Evolutionary conservation across 2,888 invertebrate species (phyloP).

Genomic region (Thyatira batis): DNA sequence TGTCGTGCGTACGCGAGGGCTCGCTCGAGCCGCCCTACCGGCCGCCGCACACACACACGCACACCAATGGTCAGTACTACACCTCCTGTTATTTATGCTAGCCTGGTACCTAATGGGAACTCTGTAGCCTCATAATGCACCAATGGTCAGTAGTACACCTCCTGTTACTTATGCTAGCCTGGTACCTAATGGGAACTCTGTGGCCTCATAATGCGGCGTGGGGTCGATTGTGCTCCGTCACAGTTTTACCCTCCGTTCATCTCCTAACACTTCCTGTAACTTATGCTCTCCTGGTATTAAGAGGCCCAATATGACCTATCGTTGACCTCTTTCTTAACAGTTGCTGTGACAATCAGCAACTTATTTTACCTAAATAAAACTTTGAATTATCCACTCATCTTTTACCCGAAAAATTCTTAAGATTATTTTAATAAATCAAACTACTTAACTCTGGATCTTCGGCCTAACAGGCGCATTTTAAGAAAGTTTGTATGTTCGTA

Average conservation of each 20-base stretch:
- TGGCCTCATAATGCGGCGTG: conserved; percentile 10
- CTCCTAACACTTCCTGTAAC: background rate
- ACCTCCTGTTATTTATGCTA: conserved; percentile 12
- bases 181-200: background rate
- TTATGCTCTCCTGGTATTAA: background rate
- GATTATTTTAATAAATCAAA: no score
- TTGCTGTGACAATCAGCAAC: background rate
- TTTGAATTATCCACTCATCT: no score
- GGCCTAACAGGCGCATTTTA: no score
- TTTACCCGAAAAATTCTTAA: no score
- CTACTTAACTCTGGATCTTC: no score
- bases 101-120: background rate
- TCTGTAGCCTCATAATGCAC: conserved; percentile 28
- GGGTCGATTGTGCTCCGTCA: no score
- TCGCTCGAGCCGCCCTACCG: conserved; percentile 85
- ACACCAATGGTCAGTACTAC: conserved; percentile 63
- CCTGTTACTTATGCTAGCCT: conserved; percentile 10
- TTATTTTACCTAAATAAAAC: no score
- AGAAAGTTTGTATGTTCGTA: no score
- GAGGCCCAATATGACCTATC: background rate
- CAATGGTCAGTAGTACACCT: conserved; percentile 53
- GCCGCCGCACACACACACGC: conserved; percentile 79
- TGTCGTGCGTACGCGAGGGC: conserved; percentile 85
- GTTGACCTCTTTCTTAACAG: no score
- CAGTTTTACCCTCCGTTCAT: no score